These are phyloP conservation scores for Serripes groenlandicus DNA, from an alignment of 2,888 invertebrate species.

Conservation along the genomic window DNA sequence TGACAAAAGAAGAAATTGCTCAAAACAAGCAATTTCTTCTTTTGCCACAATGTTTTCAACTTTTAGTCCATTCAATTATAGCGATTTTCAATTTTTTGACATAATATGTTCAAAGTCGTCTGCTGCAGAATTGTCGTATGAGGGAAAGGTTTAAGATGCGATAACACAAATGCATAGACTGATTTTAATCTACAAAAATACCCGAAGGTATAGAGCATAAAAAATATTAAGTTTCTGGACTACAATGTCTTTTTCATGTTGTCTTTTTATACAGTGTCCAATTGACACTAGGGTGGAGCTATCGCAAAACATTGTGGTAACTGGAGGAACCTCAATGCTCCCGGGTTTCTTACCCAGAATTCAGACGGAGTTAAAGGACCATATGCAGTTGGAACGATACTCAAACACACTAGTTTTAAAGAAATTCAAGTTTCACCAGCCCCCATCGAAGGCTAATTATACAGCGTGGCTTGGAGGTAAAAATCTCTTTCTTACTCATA, in stretches of 20 bases:
- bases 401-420: conserved; percentile 89
- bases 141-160: no score
- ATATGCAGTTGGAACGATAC: conserved; percentile 88
- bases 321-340: conserved; percentile 94
- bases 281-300: conserved; percentile 93
- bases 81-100: no score
- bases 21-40: background rate
- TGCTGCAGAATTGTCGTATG: no score
- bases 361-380: conserved; percentile 91
- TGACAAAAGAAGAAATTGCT: background rate
- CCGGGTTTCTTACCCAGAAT: conserved; percentile 94
- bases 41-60: background rate
- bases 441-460: conserved; percentile 93
- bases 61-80: no score
- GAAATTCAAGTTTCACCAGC: conserved; percentile 92
- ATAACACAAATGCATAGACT: no score
- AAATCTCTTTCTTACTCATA: no score
- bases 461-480: conserved; percentile 95
- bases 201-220: no score
- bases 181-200: no score
- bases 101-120: no score
- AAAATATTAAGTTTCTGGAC: no score
- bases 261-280: conserved; percentile 89
- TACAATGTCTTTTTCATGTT: no score
- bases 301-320: conserved; percentile 93